Conservation (phyloP, 1,140 invertebrate species). For the Drosophila leontia region DNA sequence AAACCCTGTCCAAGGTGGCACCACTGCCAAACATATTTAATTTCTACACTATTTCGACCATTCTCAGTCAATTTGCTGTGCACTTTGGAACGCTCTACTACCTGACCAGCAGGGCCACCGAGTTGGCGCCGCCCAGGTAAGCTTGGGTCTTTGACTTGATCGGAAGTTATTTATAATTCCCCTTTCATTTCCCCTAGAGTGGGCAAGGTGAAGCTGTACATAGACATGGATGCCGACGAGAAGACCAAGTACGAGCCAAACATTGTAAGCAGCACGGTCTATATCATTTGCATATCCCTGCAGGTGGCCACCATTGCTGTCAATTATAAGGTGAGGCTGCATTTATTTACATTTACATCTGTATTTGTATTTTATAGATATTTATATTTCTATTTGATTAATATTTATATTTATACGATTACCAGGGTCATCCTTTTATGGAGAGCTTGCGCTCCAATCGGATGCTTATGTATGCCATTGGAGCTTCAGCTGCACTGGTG, state of each 20-base stretch:
- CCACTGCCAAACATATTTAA: constrained; percentile 99
- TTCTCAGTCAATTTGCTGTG: constrained; percentile 97
- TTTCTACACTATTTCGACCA: constrained; percentile 97
- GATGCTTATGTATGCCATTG: constrained; percentile 95
- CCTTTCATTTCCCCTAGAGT: constrained; percentile 81
- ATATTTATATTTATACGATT: not conserved
- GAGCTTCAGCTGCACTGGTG: constrained; percentile 90
- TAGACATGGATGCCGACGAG: constrained; percentile 88
- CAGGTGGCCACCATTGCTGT: constrained; percentile 99
- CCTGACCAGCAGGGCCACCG: constrained; percentile 92
- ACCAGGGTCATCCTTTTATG: constrained; percentile 99
- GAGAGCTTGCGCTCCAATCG: constrained; percentile 97
- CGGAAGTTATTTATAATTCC: not conserved
- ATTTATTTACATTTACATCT: not conserved
- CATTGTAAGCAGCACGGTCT: constrained; percentile 98
- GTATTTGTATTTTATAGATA: not conserved
- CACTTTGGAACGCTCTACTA: constrained; percentile 97
- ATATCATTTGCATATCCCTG: constrained; percentile 98
- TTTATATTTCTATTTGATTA: not conserved
- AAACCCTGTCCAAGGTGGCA: constrained; percentile 95
- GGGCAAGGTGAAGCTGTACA: constrained; percentile 87
- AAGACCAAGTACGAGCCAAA: constrained; percentile 96
- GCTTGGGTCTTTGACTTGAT: not conserved
- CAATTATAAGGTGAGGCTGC: constrained; percentile 95
- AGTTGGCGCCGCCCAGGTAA: constrained; percentile 89